Conservation (phyloP, 2,113 vertebrate genomes). For the Pan troglodytes region NHGRI_mPanTro3-v2.1_pri NC_086015.1:37658501-37659000, state of each 20-base stretch:
- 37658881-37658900: slow-evolving; percentile 63
- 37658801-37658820: slow-evolving; percentile 92
- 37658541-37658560: background rate
- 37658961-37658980: slow-evolving; percentile 49
- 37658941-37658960: slow-evolving; percentile 48
- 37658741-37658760: slow-evolving; percentile 88
- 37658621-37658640: slow-evolving; percentile 73
- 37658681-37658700: slow-evolving; percentile 71
- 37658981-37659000: slow-evolving; percentile 58
- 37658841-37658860: slow-evolving; percentile 97
- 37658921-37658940: slow-evolving; percentile 51
- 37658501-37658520: background rate
- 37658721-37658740: slow-evolving; percentile 92
- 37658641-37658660: slow-evolving; percentile 29
- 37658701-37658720: slow-evolving; percentile 91
- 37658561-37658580: background rate
- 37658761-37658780: slow-evolving; percentile 93
- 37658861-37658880: slow-evolving; percentile 59
- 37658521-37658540: background rate
- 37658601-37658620: slow-evolving; percentile 85
- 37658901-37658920: slow-evolving; percentile 31
- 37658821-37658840: slow-evolving; percentile 98
- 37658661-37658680: slow-evolving; percentile 57
- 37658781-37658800: slow-evolving; percentile 96
- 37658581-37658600: slow-evolving; percentile 71